phyloP scores from a whole-genome alignment of 53 echinoderm and acorn worm genomes.

The Hippasteria phrygiana region DNA sequence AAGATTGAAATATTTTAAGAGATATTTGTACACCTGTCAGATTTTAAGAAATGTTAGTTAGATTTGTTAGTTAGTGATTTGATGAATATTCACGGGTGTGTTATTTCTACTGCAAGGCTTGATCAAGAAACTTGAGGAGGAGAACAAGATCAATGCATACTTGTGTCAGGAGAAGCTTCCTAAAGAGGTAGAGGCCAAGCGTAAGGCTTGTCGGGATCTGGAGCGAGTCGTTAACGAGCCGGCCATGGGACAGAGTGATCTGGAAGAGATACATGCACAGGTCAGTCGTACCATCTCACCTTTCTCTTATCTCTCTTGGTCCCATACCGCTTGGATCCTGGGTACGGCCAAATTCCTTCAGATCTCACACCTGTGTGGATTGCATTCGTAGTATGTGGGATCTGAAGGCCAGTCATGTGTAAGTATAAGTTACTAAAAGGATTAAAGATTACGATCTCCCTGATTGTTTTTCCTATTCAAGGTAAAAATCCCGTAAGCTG shows the following conservation, averaged over 20 bases:
- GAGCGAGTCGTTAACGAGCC: slow-evolving; percentile 95
- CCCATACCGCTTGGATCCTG: too few relatives aligned
- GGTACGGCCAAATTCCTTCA: background rate
- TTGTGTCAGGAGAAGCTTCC: slow-evolving; percentile 96
- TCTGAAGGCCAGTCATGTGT: background rate
- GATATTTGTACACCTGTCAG: too few relatives aligned
- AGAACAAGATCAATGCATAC: slow-evolving; percentile 97
- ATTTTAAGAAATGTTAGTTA: too few relatives aligned
- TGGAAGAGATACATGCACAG: slow-evolving; percentile 86
- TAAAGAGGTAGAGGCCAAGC: slow-evolving; percentile 84
- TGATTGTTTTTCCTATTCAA: too few relatives aligned
- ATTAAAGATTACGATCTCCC: too few relatives aligned
- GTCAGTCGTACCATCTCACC: slow-evolving; percentile 58
- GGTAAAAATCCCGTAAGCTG: too few relatives aligned
- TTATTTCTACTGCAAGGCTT: slow-evolving; percentile 75
- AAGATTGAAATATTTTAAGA: too few relatives aligned
- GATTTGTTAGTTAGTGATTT: too few relatives aligned
- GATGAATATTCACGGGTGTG: too few relatives aligned
- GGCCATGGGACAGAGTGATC: slow-evolving; percentile 96
- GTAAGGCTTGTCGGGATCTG: slow-evolving; percentile 85
- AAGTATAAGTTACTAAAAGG: too few relatives aligned
- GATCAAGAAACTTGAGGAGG: slow-evolving; percentile 95
- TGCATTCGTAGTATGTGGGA: too few relatives aligned
- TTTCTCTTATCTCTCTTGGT: too few relatives aligned
- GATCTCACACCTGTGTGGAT: background rate